Base-by-base conservation (phyloP, 1,140 invertebrate species). In the Panagrolaimus sp. region DNA sequence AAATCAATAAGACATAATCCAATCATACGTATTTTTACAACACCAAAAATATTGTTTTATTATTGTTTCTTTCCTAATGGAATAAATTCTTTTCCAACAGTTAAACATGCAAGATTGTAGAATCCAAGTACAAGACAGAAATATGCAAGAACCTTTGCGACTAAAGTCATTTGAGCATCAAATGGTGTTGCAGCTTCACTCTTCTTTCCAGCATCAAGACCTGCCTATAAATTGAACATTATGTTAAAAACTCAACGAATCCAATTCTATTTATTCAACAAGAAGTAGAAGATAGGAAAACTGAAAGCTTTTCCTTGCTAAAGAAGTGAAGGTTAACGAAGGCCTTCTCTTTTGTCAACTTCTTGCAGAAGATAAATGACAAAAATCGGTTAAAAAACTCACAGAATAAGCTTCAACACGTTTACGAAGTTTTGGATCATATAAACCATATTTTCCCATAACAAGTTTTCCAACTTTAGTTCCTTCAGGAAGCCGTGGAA, bases 401-500 rank as follows among this genome's bases (percentile, higher is more conserved):
- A 79, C 78, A 11, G 65, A 63, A 67, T 71, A 78, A 38, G 63
- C 69, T 38, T 80, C 72, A 20, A 79, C 78, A 43, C 69, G 67
- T 25, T 72, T 72, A 42, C 72, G 74, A 16, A 82, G 68, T 25
- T 72, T 71, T 11, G 79, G 79, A 47, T 74, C 69, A 63, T 82
- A 82, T 13, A 81, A 77, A 14, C 79, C 79, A 48, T 81, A 81
- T 69, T 81, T 81, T 43, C 79, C 79, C 79, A 81, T 81, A 38
- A 81, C 79, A 31, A 81, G 71, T 16, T 81, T 75, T 16, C 79
- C 79, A 63, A 68, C 67, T 7, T 74, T 77, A n/a, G 79, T 81
- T 46, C 79, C 79, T 63, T 81, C 81, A 31, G 78, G 80, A 3
- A 82, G 78, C 71, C 80, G 81, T 23, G 80, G 80, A 53, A 82